Evolutionary conservation across 1,140 invertebrate genomes (phyloP), one percentile per base, ranked within the genome.

Genomic region (Drosophila seguyi): DNA sequence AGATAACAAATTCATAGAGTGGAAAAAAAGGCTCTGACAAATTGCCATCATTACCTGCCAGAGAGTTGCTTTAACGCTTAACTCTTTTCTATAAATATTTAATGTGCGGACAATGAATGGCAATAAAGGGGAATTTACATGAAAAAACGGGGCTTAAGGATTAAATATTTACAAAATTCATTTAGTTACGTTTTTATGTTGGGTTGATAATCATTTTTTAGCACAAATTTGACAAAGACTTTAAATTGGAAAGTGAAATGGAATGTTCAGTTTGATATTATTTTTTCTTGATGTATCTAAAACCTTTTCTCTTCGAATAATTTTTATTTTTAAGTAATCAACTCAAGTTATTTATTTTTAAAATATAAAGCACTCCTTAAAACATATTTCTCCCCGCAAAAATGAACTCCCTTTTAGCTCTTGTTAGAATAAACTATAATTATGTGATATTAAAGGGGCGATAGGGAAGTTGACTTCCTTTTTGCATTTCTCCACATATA

Each of bases 41-140:
- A 75, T 67, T 59, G 61, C 52, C 53, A 66, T 59, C 47, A 75
- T 66, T 59, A 53, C 41, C 52, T 20, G 38, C 7, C 16, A 25
- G 58, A 38, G n/a, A 45, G 11, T 16, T 18, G 44, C 59, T 67
- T 63, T 14, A 63, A 48, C n/a, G 44, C 42, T 47, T 22, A 22
- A 20, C 18, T 36, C 3, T 11, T 63, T 18, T 45, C 36, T 36
- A 27, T 22, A 60, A 60, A 36, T 50, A 60, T 44, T 59, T 31
- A 41, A 29, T 59, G n/a, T 7, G 22, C 25, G 44, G n/a, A 44
- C 38, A 45, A 6, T 29, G 25, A 25, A 39, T 25, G 11, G n/a
- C 20, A n/a, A 13, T n/a, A 13, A 4, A 39, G 18, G 3, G 29
- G 4, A 53, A 10, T 16, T 31, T 52, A 20, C 6, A 20, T 44